Percentiles rank a stretch among this genome's conserved stretches.
These are phyloP conservation scores for Nanorana parkeri DNA, from an alignment of 2,113 vertebrate species.

Conservation along the genomic window DNA sequence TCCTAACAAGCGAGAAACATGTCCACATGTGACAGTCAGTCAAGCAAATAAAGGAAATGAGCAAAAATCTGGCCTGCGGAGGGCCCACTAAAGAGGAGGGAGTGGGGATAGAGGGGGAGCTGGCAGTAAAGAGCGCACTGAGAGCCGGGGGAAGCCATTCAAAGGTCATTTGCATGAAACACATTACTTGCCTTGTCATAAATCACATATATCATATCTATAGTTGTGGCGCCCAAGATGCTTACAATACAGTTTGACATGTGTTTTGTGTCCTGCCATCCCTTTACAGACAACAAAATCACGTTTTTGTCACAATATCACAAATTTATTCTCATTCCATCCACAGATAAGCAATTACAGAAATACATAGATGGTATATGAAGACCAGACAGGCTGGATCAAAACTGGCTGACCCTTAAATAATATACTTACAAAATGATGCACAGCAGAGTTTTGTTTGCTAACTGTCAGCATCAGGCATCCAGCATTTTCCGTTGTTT, in stretches of 20 bases:
- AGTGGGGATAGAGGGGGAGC: slow-evolving; percentile 71
- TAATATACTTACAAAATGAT: not conserved
- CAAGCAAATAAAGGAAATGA: slow-evolving; percentile 94
- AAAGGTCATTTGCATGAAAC: slow-evolving; percentile 90
- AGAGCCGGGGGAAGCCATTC: slow-evolving; percentile 77
- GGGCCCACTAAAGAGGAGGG: slow-evolving; percentile 64
- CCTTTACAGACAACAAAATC: not conserved
- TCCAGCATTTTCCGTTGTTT: not conserved
- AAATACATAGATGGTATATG: not conserved
- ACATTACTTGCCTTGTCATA: slow-evolving; percentile 49
- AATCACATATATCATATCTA: not conserved
- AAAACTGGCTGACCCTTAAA: not conserved
- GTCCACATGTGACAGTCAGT: slow-evolving; percentile 97
- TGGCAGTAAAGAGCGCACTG: slow-evolving; percentile 91
- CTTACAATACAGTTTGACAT: not conserved
- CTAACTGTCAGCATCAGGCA: not conserved
- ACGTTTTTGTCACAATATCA: not conserved
- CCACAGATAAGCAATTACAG: not conserved
- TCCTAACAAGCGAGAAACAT: slow-evolving; percentile 84
- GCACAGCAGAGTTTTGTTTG: not conserved
- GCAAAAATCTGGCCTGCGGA: slow-evolving; percentile 90
- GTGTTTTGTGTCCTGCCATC: not conserved
- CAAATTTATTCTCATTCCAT: not conserved
- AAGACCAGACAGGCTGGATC: not conserved
- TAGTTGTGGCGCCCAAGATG: not conserved